Evolutionary conservation across 2,113 vertebrate species (phyloP), one percentile per base, ranked within the genome.

Genomic region (Todiramphus saurophagus): DNA sequence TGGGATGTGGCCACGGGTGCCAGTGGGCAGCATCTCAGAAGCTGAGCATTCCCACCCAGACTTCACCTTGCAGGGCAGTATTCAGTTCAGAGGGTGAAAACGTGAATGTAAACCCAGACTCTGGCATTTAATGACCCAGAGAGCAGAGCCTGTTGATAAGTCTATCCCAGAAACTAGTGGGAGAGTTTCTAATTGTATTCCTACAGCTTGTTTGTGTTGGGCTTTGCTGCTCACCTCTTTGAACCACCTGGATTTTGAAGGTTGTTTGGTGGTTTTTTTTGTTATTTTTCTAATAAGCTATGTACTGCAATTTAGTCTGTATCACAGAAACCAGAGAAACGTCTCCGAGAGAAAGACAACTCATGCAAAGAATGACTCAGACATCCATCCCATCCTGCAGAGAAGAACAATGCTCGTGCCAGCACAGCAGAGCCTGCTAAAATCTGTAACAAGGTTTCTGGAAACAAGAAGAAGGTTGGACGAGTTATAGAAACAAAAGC

Each of bases 341-440:
- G 0, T 81, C 62, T 87, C 80, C 0, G 11, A 75, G 79, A 94
- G 88, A 89, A 83, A 72, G 86, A 87, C 83, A 94, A 73, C 48
- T 95, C 91, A 82, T 20, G 90, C 90, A 87, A 79, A 76, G 96
- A 96, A 90, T 87, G 86, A 82, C 91, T 93, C 89, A 94, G 92
- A 70, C 2, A 1, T 50, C 87, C 87, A 81, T 83, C 83, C 70
- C 92, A 73, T 53, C 95, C 95, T 89, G 95, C 95, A 87, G 96
- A 96, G 96, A 93, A 72, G 85, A 96, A 94, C 96, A 96, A 94
- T 76, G 83, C 63, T 35, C 0, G 4, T 83, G 81, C 92, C 94
- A 87, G 91, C 7, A 0, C 77, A 37, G 89, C 94, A 41, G 86
- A 89, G 93, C 70, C 90, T 66, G 89, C n/a, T 23, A 7, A 43